Percentiles rank a stretch among this genome's conserved stretches.
Evolutionary conservation across 2,113 vertebrate species (phyloP).

Genomic region (Prunella himalayana): DNA sequence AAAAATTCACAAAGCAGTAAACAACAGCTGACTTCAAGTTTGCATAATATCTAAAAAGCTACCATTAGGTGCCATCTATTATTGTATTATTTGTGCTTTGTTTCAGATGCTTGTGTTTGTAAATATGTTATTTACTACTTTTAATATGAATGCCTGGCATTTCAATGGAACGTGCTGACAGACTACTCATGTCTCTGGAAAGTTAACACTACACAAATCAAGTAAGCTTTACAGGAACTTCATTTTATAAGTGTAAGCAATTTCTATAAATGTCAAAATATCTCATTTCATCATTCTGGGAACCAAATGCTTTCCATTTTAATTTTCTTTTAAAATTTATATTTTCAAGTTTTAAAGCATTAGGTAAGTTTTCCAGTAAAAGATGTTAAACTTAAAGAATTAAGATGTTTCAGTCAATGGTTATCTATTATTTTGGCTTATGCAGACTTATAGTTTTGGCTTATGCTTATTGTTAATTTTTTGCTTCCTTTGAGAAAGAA

Average conservation of each 20-base stretch:
- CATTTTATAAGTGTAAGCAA: background rate
- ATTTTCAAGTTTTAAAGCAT: background rate
- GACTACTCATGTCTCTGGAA: background rate
- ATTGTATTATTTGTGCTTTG: background rate
- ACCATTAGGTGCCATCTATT: background rate
- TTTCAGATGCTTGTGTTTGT: background rate
- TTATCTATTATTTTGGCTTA: background rate
- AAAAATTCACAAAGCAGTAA: slow-evolving; percentile 18
- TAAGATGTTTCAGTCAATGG: background rate
- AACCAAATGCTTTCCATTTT: background rate
- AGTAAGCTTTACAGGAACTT: background rate
- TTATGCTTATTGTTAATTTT: background rate
- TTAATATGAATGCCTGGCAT: slow-evolving; percentile 28
- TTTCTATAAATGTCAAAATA: slow-evolving; percentile 35
- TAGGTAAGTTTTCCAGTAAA: background rate
- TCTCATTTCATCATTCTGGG: background rate
- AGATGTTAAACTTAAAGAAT: background rate
- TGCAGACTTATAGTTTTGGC: no score
- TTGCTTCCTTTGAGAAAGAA: background rate
- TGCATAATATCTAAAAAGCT: background rate
- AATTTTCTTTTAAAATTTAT: background rate
- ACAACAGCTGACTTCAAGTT: background rate
- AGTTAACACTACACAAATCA: slow-evolving; percentile 13
- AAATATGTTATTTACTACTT: slow-evolving; percentile 41
- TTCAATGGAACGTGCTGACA: background rate